These are phyloP conservation scores for Nyctalus aviator DNA, from an alignment of 2,797 vertebrate species.

Conservation along the genomic window DNA sequence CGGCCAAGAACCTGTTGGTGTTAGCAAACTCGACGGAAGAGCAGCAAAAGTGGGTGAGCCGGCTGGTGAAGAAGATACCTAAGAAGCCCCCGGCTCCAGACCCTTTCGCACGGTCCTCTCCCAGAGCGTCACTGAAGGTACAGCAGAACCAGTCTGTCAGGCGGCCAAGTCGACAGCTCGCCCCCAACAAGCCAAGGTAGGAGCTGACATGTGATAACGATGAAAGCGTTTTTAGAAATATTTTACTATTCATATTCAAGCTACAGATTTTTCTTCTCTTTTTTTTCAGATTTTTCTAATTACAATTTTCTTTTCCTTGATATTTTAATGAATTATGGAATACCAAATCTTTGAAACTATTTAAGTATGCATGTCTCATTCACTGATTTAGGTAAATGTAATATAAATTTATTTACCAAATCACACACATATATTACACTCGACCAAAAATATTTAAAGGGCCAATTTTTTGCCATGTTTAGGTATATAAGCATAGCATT, in stretches of 20 bases:
- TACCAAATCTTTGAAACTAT: conserved; percentile 46
- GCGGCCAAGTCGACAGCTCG: conserved; percentile 97
- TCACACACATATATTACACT: conserved; percentile 12
- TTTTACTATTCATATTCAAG: conserved; percentile 20
- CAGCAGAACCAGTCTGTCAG: conserved; percentile 96
- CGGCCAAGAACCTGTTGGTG: conserved; percentile 98
- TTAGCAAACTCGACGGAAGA: conserved; percentile 96
- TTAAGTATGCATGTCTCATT: neutral
- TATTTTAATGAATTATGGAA: conserved; percentile 11
- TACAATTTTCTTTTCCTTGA: neutral
- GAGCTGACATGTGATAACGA: neutral
- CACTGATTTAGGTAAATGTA: conserved; percentile 18
- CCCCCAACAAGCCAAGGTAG: conserved; percentile 98
- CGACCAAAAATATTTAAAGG: neutral
- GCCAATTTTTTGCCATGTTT: conserved; percentile 1
- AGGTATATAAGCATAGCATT: neutral
- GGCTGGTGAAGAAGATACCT: conserved; percentile 98
- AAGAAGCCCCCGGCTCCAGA: conserved; percentile 97
- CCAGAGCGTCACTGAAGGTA: conserved; percentile 96
- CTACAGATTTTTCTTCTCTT: neutral
- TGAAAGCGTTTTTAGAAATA: conserved; percentile 9
- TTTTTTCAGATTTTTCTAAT: neutral
- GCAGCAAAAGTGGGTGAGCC: conserved; percentile 99
- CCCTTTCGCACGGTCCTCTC: conserved; percentile 96
- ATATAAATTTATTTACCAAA: conserved; percentile 41